Evolutionary conservation across 2,113 vertebrate genomes (phyloP), one percentile per base, ranked within the genome.

Genomic region (Lepisosteus osseus): DNA sequence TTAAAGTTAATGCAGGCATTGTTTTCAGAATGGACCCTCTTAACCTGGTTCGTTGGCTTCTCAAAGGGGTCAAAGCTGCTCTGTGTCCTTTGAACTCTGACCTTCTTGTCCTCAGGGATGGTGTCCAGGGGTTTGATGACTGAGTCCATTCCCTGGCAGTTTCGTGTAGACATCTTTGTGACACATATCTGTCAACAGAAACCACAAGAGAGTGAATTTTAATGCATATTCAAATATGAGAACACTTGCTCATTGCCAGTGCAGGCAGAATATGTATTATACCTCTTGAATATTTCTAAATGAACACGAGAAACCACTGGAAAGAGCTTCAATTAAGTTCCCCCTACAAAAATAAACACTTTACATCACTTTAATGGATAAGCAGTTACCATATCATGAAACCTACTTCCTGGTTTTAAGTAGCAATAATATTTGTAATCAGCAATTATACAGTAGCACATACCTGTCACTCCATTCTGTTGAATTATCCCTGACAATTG

Each of bases 151-250:
- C 95, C 96, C 93, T 95, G 96, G 90, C 92, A 94, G 90, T 96
- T 95, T 86, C 93, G 95, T 92, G 95, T 97, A 83, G 97, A 98
- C 97, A 99, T 99, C 94, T 96, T 98, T 87, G 95, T 94, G 94
- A 97, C 96, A 91, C 97, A 99, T 99, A 98, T 98, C 97, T 98
- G 87, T 80, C 70, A 72, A 61, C 73, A 56, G 70, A 78, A 80
- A 70, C 54, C 13, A 12, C 15, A 17, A 12, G 8, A 17, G 14
- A 42, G 45, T 0, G 6, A 44, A 59, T 29, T 29, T 29, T 29
- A 29, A 29, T 29, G 29, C 29, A 29, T 29, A 29, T 29, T 29
- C 29, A 29, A 29, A 29, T 40, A 54, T 40, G 40, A n/a, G 42
- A n/a, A 8, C 65, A 14, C 43, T 47, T 45, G 41, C 43, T 45